phyloP scores from a whole-genome alignment of 2,888 invertebrate species.

The Meloe dianella region DNA sequence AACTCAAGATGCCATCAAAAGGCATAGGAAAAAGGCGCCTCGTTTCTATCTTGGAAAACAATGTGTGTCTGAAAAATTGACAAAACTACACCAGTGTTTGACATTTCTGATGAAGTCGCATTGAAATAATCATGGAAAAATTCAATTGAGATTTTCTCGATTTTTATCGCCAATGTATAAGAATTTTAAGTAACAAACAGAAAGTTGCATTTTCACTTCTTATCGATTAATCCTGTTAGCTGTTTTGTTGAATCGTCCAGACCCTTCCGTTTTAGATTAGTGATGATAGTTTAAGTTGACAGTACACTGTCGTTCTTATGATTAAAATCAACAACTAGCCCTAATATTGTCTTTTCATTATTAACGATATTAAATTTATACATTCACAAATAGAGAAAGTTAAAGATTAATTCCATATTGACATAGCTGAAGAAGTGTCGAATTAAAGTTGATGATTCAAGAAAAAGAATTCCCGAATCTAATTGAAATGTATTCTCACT shows the following conservation, averaged over 20 bases:
- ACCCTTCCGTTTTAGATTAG: not conserved
- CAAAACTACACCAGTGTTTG: not conserved
- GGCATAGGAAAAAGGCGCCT: not conserved
- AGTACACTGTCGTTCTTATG: not conserved
- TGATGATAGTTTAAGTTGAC: not conserved
- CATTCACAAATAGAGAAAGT: not conserved
- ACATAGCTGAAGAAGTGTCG: not conserved
- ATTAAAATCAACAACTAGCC: slow-evolving; percentile 2
- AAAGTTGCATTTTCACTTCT: not conserved
- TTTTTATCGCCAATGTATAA: too few relatives aligned
- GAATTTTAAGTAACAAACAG: too few relatives aligned
- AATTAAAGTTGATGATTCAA: not conserved
- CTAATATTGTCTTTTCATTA: slow-evolving; percentile 10
- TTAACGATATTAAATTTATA: not conserved
- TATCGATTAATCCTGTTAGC: not conserved
- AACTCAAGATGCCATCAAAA: not conserved
- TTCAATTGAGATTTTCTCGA: too few relatives aligned
- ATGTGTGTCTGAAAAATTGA: slow-evolving; percentile 11
- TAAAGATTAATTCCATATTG: not conserved
- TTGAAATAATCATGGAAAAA: not conserved
- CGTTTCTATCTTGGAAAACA: not conserved
- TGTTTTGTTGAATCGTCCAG: not conserved
- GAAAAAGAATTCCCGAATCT: not conserved
- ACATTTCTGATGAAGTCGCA: not conserved
- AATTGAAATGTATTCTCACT: too few relatives aligned